Evolutionary conservation across 37 sponge, comb jelly and placozoan species (phyloP).

Genomic region (Sycon ciliatum): DNA sequence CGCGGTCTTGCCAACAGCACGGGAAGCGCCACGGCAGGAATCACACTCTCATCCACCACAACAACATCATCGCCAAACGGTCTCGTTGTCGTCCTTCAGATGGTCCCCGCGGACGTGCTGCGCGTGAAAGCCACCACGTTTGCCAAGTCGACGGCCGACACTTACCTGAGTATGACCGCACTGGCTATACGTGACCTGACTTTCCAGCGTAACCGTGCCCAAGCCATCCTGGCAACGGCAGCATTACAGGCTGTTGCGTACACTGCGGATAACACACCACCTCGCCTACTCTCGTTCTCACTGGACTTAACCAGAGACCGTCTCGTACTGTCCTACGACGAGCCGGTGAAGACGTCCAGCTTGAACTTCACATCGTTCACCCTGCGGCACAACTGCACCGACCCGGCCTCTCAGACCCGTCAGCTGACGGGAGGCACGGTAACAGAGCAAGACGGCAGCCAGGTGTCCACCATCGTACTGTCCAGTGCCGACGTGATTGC

Average conservation of each 20-base stretch:
- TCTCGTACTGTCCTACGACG: conserved; percentile 60
- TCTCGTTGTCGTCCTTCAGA: not conserved
- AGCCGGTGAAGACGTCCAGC: conserved; percentile 43
- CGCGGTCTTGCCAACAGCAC: not conserved
- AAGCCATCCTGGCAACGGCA: not conserved
- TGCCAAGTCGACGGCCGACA: conserved; percentile 19
- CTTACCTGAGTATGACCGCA: conserved; percentile 49
- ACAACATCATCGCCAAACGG: not conserved
- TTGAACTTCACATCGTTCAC: conserved; percentile 48
- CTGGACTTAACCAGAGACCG: conserved; percentile 56
- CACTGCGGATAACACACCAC: conserved; percentile 44
- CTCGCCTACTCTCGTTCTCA: conserved; percentile 41
- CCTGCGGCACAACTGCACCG: conserved; percentile 26
- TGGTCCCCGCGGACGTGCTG: not conserved
- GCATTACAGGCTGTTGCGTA: conserved; percentile 46
- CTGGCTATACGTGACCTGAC: conserved; percentile 49
- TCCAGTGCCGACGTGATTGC: conserved; percentile 42
- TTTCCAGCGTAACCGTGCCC: conserved; percentile 41
- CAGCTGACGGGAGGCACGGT: not conserved
- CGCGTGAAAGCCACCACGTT: not conserved
- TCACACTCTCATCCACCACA: not conserved
- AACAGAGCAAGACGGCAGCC: not conserved
- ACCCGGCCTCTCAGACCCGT: conserved; percentile 11
- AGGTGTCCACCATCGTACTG: conserved; percentile 36
- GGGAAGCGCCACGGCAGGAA: not conserved